Evolutionary conservation across 2,888 invertebrate species (phyloP), one percentile per base, ranked within the genome.

Genomic region (Drosophila sordidula): DNA sequence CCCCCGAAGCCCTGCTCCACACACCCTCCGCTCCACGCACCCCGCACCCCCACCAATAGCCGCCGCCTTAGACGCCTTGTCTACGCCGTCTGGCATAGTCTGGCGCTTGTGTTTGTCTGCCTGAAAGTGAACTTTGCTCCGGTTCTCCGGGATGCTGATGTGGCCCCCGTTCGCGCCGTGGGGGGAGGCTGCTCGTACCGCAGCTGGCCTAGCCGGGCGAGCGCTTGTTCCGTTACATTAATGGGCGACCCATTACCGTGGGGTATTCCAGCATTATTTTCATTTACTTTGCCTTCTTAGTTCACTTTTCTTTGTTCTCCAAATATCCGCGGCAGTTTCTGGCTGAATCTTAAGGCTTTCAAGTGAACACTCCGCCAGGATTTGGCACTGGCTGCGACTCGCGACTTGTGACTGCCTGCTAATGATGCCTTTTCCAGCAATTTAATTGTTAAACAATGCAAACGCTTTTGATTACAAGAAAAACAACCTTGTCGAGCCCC

Each of bases 401-500:
- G 70, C 65, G 51, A 58, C 45, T 57, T 42, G n/a, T 45, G 29
- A 46, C 50, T 61, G 46, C 59, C 76, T 85, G 87, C 86, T 86
- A 86, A 86, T 88, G 88, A 86, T 86, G 86, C 86, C 83, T 87
- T 87, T 86, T 88, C 86, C 88, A 86, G 86, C 88, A 83, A 86
- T 86, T 88, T 86, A 86, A 86, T 86, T 86, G 86, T 86, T 88
- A 87, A 88, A 86, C 86, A 86, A 86, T 86, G 81, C 80, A 86
- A 88, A 88, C 84, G 86, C 86, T 86, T 86, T 83, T 85, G 85
- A 87, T 85, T 87, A 87, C 84, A 85, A 85, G 76, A 78, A 82
- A 76, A 85, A 87, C 85, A 84, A 78, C 62, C 56, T 57, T 62
- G 62, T 34, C 26, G 26, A 29, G 8, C 12, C 34, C 11, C 32